These are phyloP conservation scores for Heliopora coerulea DNA, from an alignment of 92 coral and sea anemone species.

Conservation along the genomic window DNA sequence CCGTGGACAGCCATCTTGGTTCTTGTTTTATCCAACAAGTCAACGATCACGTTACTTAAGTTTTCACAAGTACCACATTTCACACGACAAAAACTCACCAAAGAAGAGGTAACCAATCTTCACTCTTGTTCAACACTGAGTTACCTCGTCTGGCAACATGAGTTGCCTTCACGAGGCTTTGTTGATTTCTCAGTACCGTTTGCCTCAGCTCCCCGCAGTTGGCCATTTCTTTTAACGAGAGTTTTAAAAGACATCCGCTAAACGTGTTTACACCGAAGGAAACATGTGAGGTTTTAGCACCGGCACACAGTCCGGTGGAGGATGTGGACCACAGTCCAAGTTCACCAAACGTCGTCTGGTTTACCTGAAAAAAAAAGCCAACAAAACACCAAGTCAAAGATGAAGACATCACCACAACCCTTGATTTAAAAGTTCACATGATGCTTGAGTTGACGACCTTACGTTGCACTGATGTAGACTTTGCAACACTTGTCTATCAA, in stretches of 20 bases:
- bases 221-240: constrained; percentile 75
- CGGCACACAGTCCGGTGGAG: constrained; percentile 67
- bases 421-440: neutral
- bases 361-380: constrained; percentile 8
- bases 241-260: constrained; percentile 73
- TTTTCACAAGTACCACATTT: no score
- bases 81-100: constrained; percentile 53
- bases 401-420: no score
- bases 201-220: constrained; percentile 78
- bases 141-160: constrained; percentile 91
- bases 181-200: constrained; percentile 68
- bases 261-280: constrained; percentile 68
- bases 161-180: constrained; percentile 71
- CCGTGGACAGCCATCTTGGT: no score
- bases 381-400: no score
- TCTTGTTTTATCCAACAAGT: no score
- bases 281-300: constrained; percentile 54
- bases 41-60: no score
- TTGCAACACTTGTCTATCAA: no score
- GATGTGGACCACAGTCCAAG: constrained; percentile 65
- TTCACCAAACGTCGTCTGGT: constrained; percentile 46
- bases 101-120: constrained; percentile 83
- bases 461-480: no score
- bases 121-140: constrained; percentile 42
- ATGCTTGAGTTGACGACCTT: neutral